A percentile compares a stretch with the other conserved stretches of the same genome.
phyloP scores from a whole-genome alignment of 2,888 invertebrate species.

The Ophonus ardosiacus region DNA sequence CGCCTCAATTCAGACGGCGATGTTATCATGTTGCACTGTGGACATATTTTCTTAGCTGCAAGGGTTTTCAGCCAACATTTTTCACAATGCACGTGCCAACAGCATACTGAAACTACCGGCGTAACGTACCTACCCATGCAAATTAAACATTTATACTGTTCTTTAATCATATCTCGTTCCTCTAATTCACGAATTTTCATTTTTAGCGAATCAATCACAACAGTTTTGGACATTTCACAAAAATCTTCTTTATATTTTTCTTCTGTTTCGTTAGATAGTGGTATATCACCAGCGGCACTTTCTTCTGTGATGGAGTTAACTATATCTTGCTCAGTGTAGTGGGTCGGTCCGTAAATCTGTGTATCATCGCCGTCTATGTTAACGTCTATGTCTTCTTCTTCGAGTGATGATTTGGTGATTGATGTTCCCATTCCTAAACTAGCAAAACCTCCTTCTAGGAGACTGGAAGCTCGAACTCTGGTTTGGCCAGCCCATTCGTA shows the following conservation, averaged over 20 bases:
- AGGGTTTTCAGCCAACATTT: slow-evolving; percentile 85
- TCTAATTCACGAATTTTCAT: slow-evolving; percentile 87
- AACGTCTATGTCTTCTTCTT: slow-evolving; percentile 84
- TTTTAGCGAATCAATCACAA: slow-evolving; percentile 85
- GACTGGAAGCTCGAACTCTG: slow-evolving; percentile 84
- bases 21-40: slow-evolving; percentile 95
- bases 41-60: slow-evolving; percentile 94
- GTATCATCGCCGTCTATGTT: slow-evolving; percentile 95
- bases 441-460: slow-evolving; percentile 83
- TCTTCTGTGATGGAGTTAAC: slow-evolving; percentile 78
- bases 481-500: slow-evolving; percentile 96
- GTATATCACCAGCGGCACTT: slow-evolving; percentile 68
- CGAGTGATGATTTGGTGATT: slow-evolving; percentile 71
- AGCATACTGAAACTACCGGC: slow-evolving; percentile 94
- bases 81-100: slow-evolving; percentile 98
- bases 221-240: slow-evolving; percentile 72
- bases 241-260: slow-evolving; percentile 21
- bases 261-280: slow-evolving; percentile 67
- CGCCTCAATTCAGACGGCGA: slow-evolving; percentile 90
- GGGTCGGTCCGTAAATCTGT: slow-evolving; percentile 89
- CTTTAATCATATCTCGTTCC: slow-evolving; percentile 77
- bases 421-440: slow-evolving; percentile 76
- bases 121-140: slow-evolving; percentile 91
- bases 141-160: slow-evolving; percentile 90
- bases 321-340: slow-evolving; percentile 89